Evolutionary conservation across 2,113 vertebrate species (phyloP).

Genomic region (Lucifuga dentata): DNA sequence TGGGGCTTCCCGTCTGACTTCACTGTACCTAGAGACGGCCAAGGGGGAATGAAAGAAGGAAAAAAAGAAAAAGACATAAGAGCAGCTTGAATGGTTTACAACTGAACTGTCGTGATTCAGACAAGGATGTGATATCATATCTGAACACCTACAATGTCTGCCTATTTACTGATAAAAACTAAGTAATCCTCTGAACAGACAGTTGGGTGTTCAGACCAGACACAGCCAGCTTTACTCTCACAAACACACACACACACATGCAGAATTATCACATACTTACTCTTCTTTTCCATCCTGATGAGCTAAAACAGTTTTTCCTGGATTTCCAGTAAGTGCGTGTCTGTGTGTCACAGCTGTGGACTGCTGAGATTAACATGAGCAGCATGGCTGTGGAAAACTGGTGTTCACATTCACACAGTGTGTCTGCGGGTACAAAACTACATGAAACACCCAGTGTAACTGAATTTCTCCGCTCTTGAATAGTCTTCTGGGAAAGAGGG

Average conservation of each 20-base stretch:
- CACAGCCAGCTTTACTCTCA: slow-evolving; percentile 34
- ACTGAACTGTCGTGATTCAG: slow-evolving; percentile 28
- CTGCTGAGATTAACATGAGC: slow-evolving; percentile 38
- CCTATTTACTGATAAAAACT: slow-evolving; percentile 62
- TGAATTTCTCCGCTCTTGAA: slow-evolving; percentile 21
- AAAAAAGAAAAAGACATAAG: slow-evolving; percentile 11
- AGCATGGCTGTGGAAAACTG: slow-evolving; percentile 58
- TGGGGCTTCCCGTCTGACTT: slow-evolving; percentile 83
- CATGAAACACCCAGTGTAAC: slow-evolving; percentile 30
- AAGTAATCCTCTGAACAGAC: slow-evolving; percentile 44
- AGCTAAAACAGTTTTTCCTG: slow-evolving; percentile 53
- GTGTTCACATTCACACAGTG: slow-evolving; percentile 35
- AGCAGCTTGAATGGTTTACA: slow-evolving; percentile 22
- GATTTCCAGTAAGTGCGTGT: slow-evolving; percentile 59
- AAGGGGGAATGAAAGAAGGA: background rate
- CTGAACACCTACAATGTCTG: slow-evolving; percentile 65
- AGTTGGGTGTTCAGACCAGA: slow-evolving; percentile 38
- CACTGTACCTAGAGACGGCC: slow-evolving; percentile 61
- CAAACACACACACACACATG: slow-evolving; percentile 12
- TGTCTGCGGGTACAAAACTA: slow-evolving; percentile 36
- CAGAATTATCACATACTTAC: slow-evolving; percentile 66
- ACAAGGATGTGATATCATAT: slow-evolving; percentile 61
- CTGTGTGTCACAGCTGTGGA: slow-evolving; percentile 53
- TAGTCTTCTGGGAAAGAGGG: slow-evolving; percentile 10
- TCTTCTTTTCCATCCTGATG: slow-evolving; percentile 75